A percentile compares a stretch with the other conserved stretches of the same genome.
Evolutionary conservation across 2,888 invertebrate species (phyloP).

Genomic region (Carpatolechia fugitivella): DNA sequence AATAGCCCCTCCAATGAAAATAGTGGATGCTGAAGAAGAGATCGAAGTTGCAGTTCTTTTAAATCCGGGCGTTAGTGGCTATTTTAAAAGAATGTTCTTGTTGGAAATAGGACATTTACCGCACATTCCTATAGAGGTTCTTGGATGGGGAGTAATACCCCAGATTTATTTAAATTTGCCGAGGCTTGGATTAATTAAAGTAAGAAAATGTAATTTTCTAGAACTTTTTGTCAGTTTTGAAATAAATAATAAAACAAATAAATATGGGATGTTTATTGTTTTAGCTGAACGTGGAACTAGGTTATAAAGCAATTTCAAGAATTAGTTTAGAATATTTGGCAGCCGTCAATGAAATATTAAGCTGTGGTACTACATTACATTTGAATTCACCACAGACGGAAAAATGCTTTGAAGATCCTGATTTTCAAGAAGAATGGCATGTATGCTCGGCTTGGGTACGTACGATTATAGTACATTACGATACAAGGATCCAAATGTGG

Average conservation of each 20-base stretch:
- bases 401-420: conserved; percentile 62
- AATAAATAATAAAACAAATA: too few species aligned
- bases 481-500: too few species aligned
- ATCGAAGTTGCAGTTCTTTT: conserved; percentile 64
- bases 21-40: conserved; percentile 58
- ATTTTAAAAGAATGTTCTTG: conserved; percentile 66
- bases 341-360: conserved; percentile 54
- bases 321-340: conserved; percentile 61
- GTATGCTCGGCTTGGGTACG: conserved; percentile 60
- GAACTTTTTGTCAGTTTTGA: too few species aligned
- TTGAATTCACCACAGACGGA: conserved; percentile 55
- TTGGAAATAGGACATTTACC: conserved; percentile 78
- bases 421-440: conserved; percentile 56
- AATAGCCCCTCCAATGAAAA: conserved; percentile 61
- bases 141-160: conserved; percentile 79
- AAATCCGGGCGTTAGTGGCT: conserved; percentile 76
- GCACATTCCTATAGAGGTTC: conserved; percentile 72
- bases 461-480: too few species aligned
- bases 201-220: conserved; percentile 31
- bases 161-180: conserved; percentile 77
- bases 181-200: conserved; percentile 51
- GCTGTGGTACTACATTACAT: conserved; percentile 42
- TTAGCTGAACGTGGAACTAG: conserved; percentile 51
- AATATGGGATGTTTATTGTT: conserved; percentile 18
- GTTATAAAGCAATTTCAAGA: conserved; percentile 70